A percentile compares a stretch with the other conserved stretches of the same genome.
These are phyloP conservation scores for Dolichopus griseipennis DNA, from an alignment of 2,888 invertebrate species.

Conservation along the genomic window DNA sequence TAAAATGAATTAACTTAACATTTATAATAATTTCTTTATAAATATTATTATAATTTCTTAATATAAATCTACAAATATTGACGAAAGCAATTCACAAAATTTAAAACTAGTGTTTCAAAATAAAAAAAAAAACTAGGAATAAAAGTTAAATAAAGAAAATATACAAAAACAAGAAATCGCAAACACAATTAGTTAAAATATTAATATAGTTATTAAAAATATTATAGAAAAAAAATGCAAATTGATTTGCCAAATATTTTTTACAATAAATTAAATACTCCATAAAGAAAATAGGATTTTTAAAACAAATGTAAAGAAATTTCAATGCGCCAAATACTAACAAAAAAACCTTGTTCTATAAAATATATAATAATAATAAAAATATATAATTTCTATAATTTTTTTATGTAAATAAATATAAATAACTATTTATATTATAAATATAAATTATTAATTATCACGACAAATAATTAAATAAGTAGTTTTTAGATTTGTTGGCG, in stretches of 20 bases:
- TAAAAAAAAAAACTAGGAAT: not conserved
- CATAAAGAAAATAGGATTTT: not conserved
- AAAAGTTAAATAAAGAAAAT: too few species aligned
- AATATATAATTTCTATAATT: too few species aligned
- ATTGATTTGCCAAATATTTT: slow-evolving; percentile 6
- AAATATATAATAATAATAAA: too few species aligned
- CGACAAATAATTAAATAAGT: too few species aligned
- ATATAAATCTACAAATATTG: too few species aligned
- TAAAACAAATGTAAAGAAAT: not conserved
- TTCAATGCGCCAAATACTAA: not conserved
- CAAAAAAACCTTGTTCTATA: not conserved
- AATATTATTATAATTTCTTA: too few species aligned
- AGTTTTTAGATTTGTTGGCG: too few species aligned
- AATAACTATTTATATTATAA: not conserved
- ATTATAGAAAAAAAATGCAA: not conserved
- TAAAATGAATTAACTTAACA: too few species aligned
- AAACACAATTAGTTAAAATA: not conserved
- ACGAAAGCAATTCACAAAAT: too few species aligned
- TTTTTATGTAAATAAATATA: not conserved
- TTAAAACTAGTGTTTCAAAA: too few species aligned
- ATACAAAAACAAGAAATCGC: not conserved
- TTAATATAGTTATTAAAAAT: not conserved
- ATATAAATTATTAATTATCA: too few species aligned
- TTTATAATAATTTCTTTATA: too few species aligned
- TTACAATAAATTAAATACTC: not conserved